A percentile compares a stretch with the other conserved stretches of the same genome.
Evolutionary conservation across 1,140 invertebrate species (phyloP).

Genomic region (Homarus americanus): DNA sequence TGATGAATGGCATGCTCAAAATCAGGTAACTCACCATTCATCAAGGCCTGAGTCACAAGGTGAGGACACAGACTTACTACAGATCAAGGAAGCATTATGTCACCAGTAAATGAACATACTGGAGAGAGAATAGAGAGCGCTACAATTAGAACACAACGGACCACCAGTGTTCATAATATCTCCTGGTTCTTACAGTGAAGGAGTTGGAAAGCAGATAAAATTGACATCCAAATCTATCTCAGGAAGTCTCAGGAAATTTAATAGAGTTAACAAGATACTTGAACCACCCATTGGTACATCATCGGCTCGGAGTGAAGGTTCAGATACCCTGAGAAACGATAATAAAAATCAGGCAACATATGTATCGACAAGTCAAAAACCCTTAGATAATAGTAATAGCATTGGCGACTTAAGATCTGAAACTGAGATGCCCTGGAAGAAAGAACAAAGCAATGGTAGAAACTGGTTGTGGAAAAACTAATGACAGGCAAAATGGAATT

Average conservation of each 20-base stretch:
- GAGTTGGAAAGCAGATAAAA: neutral
- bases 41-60: neutral
- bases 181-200: neutral
- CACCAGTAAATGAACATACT: neutral
- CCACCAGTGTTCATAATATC: neutral
- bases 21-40: neutral
- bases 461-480: neutral
- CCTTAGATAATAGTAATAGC: neutral
- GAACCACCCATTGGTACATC: neutral
- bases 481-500: neutral
- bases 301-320: neutral
- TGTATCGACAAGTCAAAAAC: neutral
- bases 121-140: neutral
- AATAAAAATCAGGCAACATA: neutral
- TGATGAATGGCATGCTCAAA: neutral
- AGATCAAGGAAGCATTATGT: neutral
- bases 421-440: neutral
- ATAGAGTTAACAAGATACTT: neutral
- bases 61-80: neutral
- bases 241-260: neutral
- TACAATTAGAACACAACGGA: neutral
- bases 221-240: neutral
- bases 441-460: neutral
- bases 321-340: neutral
- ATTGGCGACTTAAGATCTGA: neutral